These are phyloP conservation scores for Ochropacha duplaris DNA, from an alignment of 2,888 invertebrate species.

Conservation along the genomic window DNA sequence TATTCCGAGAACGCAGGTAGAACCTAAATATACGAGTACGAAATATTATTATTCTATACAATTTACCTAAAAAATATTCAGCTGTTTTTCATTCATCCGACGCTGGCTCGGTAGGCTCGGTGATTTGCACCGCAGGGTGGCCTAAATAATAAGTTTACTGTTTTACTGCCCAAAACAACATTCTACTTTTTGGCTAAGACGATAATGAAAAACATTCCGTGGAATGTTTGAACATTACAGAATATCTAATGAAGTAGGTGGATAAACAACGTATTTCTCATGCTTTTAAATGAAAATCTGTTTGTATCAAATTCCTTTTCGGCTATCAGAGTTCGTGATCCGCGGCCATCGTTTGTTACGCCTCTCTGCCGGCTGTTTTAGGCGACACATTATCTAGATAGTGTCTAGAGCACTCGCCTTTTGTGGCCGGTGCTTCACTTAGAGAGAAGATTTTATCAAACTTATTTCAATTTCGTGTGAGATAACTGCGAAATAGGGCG, in stretches of 20 bases:
- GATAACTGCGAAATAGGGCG: slow-evolving; percentile 52
- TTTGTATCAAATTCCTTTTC: slow-evolving; percentile 33
- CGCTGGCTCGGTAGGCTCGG: slow-evolving; percentile 39
- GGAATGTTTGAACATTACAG: slow-evolving; percentile 23
- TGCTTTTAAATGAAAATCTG: neutral
- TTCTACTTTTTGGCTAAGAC: slow-evolving; percentile 26
- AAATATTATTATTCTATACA: too few species aligned
- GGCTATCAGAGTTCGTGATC: slow-evolving; percentile 52
- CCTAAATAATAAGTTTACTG: slow-evolving; percentile 46
- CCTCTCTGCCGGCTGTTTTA: slow-evolving; percentile 59
- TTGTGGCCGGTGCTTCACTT: slow-evolving; percentile 52
- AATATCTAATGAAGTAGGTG: neutral
- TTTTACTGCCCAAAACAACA: slow-evolving; percentile 40
- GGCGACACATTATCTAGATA: slow-evolving; percentile 66
- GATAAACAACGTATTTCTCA: neutral
- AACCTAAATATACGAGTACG: too few species aligned
- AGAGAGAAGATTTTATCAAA: slow-evolving; percentile 63
- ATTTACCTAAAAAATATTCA: neutral
- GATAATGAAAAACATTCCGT: slow-evolving; percentile 3
- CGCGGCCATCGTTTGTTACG: slow-evolving; percentile 56
- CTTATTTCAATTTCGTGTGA: slow-evolving; percentile 66
- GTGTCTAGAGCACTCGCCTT: slow-evolving; percentile 63
- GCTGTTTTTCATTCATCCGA: slow-evolving; percentile 10
- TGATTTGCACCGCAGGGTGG: slow-evolving; percentile 47
- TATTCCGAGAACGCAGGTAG: too few species aligned